Percentiles rank a stretch among this genome's conserved stretches.
Conservation (phyloP, 1,140 invertebrate species). For the Lithobius niger region DNA sequence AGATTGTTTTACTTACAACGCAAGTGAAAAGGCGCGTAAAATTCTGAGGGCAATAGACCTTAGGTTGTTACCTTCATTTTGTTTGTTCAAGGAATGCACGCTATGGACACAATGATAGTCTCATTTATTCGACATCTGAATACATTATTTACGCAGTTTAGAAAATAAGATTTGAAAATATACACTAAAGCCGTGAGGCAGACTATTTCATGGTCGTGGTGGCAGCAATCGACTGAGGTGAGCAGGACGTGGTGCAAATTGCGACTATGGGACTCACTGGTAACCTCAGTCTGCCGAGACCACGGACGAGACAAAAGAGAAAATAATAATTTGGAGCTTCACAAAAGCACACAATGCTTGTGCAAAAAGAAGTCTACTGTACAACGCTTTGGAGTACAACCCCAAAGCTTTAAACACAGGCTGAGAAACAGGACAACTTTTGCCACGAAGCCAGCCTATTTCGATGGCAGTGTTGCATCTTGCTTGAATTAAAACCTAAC, state of each 20-base stretch:
- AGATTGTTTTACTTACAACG: too few relatives aligned
- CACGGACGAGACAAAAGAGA: neutral
- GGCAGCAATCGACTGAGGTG: neutral
- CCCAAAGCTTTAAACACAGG: neutral
- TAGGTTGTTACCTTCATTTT: too few relatives aligned
- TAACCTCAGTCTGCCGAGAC: too few relatives aligned
- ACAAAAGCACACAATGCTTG: neutral
- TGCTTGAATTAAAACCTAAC: too few relatives aligned
- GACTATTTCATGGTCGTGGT: neutral
- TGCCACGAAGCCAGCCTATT: neutral
- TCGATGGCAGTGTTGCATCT: neutral
- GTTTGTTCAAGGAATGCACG: too few relatives aligned
- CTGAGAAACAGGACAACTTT: neutral
- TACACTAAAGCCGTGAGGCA: conserved; percentile 5
- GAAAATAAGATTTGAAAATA: neutral
- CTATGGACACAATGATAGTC: neutral
- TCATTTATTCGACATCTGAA: neutral
- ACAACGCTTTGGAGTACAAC: neutral
- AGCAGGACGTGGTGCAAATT: neutral
- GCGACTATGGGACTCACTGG: neutral
- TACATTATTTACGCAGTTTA: conserved; percentile 2
- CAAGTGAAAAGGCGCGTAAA: too few relatives aligned
- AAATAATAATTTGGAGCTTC: neutral
- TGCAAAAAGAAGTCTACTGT: conserved; percentile 1
- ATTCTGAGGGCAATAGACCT: too few relatives aligned